Percentiles rank a stretch among this genome's conserved stretches.
These are phyloP conservation scores for Linyphia triangularis DNA, from an alignment of 2,888 invertebrate genomes.

Conservation along the genomic window DNA sequence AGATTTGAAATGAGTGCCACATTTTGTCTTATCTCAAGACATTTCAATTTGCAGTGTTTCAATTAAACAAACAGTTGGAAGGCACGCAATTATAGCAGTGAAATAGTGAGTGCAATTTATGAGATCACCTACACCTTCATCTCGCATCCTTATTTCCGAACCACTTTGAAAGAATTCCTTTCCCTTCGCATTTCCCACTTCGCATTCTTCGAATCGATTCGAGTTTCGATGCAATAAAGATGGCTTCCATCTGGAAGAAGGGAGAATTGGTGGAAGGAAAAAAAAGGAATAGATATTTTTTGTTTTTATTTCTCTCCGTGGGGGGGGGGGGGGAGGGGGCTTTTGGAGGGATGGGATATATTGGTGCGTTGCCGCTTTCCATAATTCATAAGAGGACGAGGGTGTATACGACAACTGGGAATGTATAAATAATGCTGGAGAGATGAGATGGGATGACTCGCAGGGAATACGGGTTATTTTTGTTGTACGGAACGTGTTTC, in stretches of 20 bases:
- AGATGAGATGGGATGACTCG: not conserved
- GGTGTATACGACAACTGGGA: conserved; percentile 28
- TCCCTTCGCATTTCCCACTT: not conserved
- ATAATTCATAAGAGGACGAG: conserved; percentile 66
- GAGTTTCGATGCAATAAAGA: conserved; percentile 59
- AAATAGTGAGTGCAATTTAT: too few species aligned
- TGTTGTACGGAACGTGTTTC: too few species aligned
- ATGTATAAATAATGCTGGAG: conserved; percentile 55
- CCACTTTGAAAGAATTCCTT: not conserved
- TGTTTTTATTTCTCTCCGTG: conserved; percentile 14
- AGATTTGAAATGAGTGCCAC: too few species aligned
- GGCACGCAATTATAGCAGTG: too few species aligned
- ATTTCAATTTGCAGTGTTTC: too few species aligned
- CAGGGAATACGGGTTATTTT: too few species aligned
- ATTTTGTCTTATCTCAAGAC: too few species aligned
- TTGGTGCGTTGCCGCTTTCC: conserved; percentile 39
- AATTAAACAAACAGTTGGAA: too few species aligned
- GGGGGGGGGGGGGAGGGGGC: conserved; percentile 16
- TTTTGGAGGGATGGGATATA: too few species aligned
- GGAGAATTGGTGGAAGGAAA: not conserved
- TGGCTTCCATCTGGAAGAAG: conserved; percentile 29
- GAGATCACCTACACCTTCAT: too few species aligned
- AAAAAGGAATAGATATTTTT: conserved; percentile 8
- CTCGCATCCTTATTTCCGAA: not conserved
- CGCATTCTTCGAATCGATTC: conserved; percentile 61